These are phyloP conservation scores for Eupithecia insigniata DNA, from an alignment of 2,888 invertebrate species.

Conservation along the genomic window DNA sequence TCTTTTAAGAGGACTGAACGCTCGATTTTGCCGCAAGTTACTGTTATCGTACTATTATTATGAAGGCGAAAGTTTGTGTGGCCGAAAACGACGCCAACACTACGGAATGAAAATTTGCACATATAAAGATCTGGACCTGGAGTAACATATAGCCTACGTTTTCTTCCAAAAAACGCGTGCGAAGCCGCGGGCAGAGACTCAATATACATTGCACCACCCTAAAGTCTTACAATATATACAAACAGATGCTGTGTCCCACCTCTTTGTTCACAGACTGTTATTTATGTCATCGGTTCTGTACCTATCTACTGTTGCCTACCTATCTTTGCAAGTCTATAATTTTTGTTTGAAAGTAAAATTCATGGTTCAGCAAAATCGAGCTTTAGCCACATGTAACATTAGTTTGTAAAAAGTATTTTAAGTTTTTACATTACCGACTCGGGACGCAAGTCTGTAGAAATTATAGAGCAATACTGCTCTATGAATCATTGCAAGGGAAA, in stretches of 20 bases:
- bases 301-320: not conserved
- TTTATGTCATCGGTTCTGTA: not conserved
- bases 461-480: slow-evolving; percentile 1
- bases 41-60: not conserved
- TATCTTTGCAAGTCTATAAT: not conserved
- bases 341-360: not conserved
- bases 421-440: not conserved
- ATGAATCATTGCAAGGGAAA: not conserved
- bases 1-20: slow-evolving; percentile 75
- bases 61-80: not conserved
- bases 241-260: too few species aligned
- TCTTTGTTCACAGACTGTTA: not conserved
- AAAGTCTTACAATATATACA: too few species aligned
- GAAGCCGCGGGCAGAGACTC: too few species aligned
- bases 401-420: not conserved
- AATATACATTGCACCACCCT: too few species aligned
- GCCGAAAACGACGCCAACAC: too few species aligned
- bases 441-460: not conserved
- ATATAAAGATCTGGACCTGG: too few species aligned
- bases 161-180: too few species aligned
- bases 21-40: not conserved
- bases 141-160: too few species aligned
- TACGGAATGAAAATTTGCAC: too few species aligned
- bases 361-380: not conserved
- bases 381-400: not conserved